Conservation (phyloP, 2,888 invertebrate species). For the Drosophila planitibia region DNA sequence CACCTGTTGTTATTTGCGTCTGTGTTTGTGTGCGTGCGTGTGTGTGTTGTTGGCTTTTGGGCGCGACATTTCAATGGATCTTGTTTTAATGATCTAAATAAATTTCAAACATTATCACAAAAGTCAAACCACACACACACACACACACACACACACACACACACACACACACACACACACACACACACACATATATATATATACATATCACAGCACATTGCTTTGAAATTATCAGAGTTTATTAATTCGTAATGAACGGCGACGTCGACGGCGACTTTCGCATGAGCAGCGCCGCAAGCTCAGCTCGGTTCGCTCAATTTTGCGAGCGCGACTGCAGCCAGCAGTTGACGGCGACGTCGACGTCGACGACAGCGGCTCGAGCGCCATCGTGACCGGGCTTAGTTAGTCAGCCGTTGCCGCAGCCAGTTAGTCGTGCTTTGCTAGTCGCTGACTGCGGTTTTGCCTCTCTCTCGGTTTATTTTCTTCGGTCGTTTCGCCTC, state of each 20-base stretch:
- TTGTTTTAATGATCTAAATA: slow-evolving; percentile 40
- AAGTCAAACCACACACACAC: neutral
- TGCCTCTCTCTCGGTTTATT: slow-evolving; percentile 42
- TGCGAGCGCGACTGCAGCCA: slow-evolving; percentile 34
- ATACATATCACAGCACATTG: slow-evolving; percentile 28
- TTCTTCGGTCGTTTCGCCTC: slow-evolving; percentile 28
- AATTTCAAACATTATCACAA: slow-evolving; percentile 33
- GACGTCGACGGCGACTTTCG: neutral
- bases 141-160: slow-evolving; percentile 1
- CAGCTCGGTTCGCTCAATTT: slow-evolving; percentile 35
- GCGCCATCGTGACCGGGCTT: slow-evolving; percentile 53
- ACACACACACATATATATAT: neutral
- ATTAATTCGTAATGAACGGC: slow-evolving; percentile 65
- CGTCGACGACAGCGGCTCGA: slow-evolving; percentile 31
- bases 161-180: too few relatives aligned
- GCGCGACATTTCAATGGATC: slow-evolving; percentile 34
- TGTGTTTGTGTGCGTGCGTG: neutral
- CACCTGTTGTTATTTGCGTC: slow-evolving; percentile 62
- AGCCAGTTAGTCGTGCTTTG: slow-evolving; percentile 78
- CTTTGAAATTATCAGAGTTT: slow-evolving; percentile 62
- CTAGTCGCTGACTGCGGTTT: slow-evolving; percentile 74
- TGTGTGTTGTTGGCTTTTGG: slow-evolving; percentile 1
- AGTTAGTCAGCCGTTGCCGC: slow-evolving; percentile 72
- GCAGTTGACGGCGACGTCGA: slow-evolving; percentile 1
- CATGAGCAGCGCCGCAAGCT: slow-evolving; percentile 29